Conservation (phyloP, 1,140 invertebrate species). For the Nasonia vitripennis region DNA sequence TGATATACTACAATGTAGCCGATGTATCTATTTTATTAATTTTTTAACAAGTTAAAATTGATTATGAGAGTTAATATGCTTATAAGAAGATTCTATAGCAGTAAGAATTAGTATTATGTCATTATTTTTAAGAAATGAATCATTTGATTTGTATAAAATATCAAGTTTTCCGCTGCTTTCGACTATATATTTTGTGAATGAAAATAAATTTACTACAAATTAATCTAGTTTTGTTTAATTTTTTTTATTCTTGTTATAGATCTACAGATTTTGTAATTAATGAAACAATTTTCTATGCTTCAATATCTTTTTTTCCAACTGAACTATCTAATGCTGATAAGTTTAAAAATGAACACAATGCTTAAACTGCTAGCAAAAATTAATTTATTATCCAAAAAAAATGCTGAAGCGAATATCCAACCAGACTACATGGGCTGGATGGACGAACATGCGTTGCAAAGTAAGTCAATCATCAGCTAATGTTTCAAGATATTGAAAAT, state of each 20-base stretch:
- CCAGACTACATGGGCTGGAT: no score
- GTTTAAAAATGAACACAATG: no score
- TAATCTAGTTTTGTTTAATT: neutral
- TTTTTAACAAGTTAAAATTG: constrained; percentile 46
- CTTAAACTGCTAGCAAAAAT: no score
- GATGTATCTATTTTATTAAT: constrained; percentile 53
- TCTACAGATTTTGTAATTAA: neutral
- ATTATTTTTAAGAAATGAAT: constrained; percentile 46
- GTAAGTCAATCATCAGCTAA: no score
- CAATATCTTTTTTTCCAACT: neutral
- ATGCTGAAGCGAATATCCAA: no score
- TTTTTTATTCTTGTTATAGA: neutral
- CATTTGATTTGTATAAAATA: constrained; percentile 49
- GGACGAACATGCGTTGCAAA: no score
- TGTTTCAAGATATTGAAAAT: no score
- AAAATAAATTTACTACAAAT: constrained; percentile 46
- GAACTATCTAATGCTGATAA: no score
- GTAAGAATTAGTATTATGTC: constrained; percentile 34
- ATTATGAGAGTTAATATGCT: constrained; percentile 36
- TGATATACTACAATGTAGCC: constrained; percentile 33
- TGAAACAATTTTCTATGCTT: neutral
- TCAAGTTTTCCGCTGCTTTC: constrained; percentile 31
- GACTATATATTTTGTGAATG: constrained; percentile 43
- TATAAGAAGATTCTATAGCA: constrained; percentile 38
- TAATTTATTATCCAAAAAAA: no score